Conservation (phyloP, 2,113 vertebrate genomes). For the Axis porcinus region DNA sequence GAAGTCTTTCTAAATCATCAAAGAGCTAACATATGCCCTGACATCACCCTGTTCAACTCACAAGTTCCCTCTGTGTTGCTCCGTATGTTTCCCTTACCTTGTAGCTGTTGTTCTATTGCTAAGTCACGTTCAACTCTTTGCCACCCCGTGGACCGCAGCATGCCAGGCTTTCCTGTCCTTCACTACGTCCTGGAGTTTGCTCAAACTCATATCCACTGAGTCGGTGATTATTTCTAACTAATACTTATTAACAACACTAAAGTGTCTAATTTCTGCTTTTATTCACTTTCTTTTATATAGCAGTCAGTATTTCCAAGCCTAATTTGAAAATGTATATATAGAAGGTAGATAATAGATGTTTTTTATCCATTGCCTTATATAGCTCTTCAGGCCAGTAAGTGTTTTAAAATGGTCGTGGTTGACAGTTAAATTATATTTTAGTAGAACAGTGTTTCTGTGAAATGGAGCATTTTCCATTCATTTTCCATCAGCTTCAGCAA, state of each 20-base stretch:
- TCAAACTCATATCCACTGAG: background rate
- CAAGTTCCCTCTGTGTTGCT: background rate
- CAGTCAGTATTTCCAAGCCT: background rate
- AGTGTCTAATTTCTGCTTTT: conserved; percentile 11
- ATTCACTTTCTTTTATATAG: background rate
- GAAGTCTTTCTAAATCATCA: conserved; percentile 19
- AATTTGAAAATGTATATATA: conserved; percentile 20
- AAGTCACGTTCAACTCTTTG: background rate
- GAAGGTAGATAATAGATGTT: background rate
- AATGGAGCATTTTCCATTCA: background rate
- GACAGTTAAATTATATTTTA: conserved; percentile 35
- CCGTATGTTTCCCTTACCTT: background rate
- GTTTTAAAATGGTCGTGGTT: conserved; percentile 32
- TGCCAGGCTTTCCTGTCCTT: background rate
- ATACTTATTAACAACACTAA: background rate
- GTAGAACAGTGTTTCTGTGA: background rate
- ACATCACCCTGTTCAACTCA: background rate
- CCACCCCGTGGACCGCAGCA: background rate
- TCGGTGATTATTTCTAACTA: background rate
- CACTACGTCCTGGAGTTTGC: background rate
- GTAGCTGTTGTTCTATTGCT: background rate
- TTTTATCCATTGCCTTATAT: background rate
- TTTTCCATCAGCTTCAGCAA: background rate
- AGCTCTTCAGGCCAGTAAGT: background rate
- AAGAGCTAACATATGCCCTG: background rate